Base-by-base conservation (phyloP, 1,140 invertebrate species). In the Rhagoletis zephyria region DNA sequence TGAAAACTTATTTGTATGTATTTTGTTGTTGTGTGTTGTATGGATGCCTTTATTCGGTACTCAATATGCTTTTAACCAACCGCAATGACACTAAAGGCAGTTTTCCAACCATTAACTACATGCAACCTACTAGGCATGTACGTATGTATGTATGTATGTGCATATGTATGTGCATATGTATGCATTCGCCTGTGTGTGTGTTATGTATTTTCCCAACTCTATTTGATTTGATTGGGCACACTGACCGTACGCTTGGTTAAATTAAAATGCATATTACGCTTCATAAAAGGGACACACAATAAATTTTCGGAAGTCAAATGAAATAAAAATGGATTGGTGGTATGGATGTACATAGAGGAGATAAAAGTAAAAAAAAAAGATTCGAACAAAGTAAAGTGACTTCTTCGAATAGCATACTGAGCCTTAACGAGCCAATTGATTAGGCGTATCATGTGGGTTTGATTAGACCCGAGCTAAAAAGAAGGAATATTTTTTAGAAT, bases 231-330 rank as follows among this genome's bases (percentile, higher is more conserved):
- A 56, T 81, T 19, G 45, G 16, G 5, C 3, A 6, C 16, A 9
- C 19, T 81, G 48, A 56, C 74, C 48, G 48, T 56, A n/a, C 74
- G 74, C n/a, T 19, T 65, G 19, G 40, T 86, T 65, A 45, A 86
- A 86, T 86, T 86, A 40, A 86, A 86, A 86, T 86, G 56, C 85
- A 86, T 63, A 63, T 63, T 86, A 86, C 14, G 85, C 59, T 59
- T 86, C 60, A 86, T 63, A 86, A 86, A 86, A 86, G 12, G 48
- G 85, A 63, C 19, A 86, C 19, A 65, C 10, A 61, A 86, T 63
- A 86, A 86, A 86, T 63, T 86, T 65, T 86, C 59, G 85, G 19
- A 63, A 86, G 30, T 86, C 59, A 86, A 86, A 61, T 5, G 59
- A 10, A 42, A 86, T 86, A 51, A 86, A 81, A 81, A 19, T 59